phyloP scores from a whole-genome alignment of 2,113 vertebrate species.

The Eclectus roratus region DNA sequence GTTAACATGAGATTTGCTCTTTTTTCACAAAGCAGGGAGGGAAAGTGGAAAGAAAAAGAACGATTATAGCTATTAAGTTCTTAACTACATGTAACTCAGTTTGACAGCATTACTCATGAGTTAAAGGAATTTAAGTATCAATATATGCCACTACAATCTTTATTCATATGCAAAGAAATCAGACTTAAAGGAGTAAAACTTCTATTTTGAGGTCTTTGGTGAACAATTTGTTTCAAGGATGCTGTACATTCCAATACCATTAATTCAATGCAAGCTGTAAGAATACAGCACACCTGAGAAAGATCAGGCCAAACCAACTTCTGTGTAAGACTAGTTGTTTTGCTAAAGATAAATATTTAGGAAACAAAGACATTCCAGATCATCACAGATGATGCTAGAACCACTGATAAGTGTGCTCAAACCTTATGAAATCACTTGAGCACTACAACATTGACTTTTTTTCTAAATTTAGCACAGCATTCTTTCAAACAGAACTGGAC shows the following conservation, averaged over 20 bases:
- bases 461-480: neutral
- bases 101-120: constrained; percentile 18
- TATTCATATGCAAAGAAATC: neutral
- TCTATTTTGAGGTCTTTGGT: neutral
- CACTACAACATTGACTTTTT: neutral
- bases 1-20: neutral
- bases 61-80: neutral
- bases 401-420: neutral
- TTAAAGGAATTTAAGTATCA: constrained; percentile 15
- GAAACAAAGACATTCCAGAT: neutral
- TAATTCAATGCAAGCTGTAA: neutral
- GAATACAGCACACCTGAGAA: constrained; percentile 2
- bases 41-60: neutral
- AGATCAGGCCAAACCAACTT: neutral
- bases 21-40: neutral
- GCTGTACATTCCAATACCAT: neutral
- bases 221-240: neutral
- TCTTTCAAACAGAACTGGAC: neutral
- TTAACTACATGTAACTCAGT: neutral
- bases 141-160: neutral
- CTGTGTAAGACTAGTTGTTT: neutral
- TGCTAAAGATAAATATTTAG: constrained; percentile 11
- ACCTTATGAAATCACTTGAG: neutral
- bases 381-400: neutral
- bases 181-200: neutral